These are phyloP conservation scores for Pseudoips prasinana DNA, from an alignment of 2,888 invertebrate genomes.

Conservation along the genomic window DNA sequence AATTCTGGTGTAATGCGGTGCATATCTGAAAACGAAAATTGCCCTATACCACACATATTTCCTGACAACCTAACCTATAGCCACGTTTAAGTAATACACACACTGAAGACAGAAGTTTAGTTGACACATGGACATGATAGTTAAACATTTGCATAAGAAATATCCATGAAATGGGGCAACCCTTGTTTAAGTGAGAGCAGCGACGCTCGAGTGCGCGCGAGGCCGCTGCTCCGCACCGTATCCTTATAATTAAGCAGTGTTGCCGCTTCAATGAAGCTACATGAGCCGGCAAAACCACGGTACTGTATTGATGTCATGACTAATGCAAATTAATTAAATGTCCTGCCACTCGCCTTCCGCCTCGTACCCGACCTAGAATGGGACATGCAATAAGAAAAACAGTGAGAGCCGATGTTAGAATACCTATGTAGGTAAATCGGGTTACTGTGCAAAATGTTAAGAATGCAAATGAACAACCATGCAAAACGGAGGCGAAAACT, in stretches of 20 bases:
- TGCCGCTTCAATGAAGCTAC: conserved; percentile 38
- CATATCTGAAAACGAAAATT: conserved; percentile 82
- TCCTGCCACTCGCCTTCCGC: conserved; percentile 49
- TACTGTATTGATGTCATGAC: conserved; percentile 53
- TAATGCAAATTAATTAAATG: conserved; percentile 53
- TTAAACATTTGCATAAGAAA: conserved; percentile 72
- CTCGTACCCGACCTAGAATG: conserved; percentile 67
- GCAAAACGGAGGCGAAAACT: conserved; percentile 73
- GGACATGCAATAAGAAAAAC: conserved; percentile 70
- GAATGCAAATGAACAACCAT: conserved; percentile 79
- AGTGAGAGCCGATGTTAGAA: conserved; percentile 64
- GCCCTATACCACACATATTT: conserved; percentile 82
- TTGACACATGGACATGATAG: conserved; percentile 79
- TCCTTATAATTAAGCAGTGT: conserved; percentile 57
- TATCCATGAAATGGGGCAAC: conserved; percentile 82
- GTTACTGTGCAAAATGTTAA: conserved; percentile 77
- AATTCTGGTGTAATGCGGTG: conserved; percentile 82
- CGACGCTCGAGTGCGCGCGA: conserved; percentile 47
- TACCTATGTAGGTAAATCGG: conserved; percentile 71
- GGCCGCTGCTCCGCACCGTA: conserved; percentile 48
- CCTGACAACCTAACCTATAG: conserved; percentile 70
- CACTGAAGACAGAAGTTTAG: conserved; percentile 74
- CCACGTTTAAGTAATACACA: conserved; percentile 67
- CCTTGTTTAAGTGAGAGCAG: conserved; percentile 73
- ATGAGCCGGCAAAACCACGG: conserved; percentile 52